These are phyloP conservation scores for Lycopodina hypogea DNA, from an alignment of 37 sponge, comb jelly and placozoan species.

Conservation along the genomic window DNA sequence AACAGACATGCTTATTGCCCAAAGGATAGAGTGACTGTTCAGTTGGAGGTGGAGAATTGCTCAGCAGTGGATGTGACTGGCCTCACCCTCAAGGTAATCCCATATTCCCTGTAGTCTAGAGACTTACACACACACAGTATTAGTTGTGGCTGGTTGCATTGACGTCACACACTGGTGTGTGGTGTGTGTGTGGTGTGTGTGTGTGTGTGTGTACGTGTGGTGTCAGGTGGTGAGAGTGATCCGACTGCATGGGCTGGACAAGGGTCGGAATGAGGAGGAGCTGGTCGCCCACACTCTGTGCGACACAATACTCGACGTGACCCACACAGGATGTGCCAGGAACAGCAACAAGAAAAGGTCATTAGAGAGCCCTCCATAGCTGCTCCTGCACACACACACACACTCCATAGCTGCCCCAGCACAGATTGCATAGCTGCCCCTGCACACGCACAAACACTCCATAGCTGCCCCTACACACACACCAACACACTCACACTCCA, in stretches of 20 bases:
- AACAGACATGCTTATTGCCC: constrained; percentile 14
- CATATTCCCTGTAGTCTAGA: no score
- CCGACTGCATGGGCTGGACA: constrained; percentile 33
- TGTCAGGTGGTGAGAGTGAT: constrained; percentile 43
- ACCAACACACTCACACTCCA: no score
- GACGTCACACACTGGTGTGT: no score
- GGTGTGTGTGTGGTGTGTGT: no score
- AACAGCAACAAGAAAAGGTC: constrained; percentile 14
- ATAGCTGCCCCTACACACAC: no score
- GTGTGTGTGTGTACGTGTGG: neutral
- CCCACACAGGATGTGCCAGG: constrained; percentile 17
- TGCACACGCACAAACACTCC: no score
- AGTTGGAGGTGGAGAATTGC: constrained; percentile 30
- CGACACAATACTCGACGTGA: constrained; percentile 12
- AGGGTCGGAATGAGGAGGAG: constrained; percentile 24
- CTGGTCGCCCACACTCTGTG: constrained; percentile 23
- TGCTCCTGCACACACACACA: neutral
- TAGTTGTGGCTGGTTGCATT: no score
- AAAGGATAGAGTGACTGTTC: constrained; percentile 16
- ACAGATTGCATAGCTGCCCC: no score
- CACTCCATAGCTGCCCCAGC: neutral
- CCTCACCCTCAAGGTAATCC: constrained; percentile 40
- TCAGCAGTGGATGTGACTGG: constrained; percentile 47
- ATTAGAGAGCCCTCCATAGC: neutral
- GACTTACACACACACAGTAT: neutral